Evolutionary conservation across 1,140 invertebrate genomes (phyloP), one percentile per base, ranked within the genome.

Genomic region (Thaumatotibia leucotreta): DNA sequence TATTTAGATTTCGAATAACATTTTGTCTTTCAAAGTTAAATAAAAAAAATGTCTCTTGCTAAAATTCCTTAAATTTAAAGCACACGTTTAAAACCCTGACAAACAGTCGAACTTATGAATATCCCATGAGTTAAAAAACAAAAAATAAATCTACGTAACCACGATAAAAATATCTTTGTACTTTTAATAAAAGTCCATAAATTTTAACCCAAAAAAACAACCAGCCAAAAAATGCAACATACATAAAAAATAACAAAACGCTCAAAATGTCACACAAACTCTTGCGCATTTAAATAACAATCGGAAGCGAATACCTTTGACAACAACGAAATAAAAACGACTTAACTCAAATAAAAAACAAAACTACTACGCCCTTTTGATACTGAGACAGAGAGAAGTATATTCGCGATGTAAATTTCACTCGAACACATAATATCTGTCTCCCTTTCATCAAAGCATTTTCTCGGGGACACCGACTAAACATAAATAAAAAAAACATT

Each of bases 371-470:
- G 39, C 17, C 39, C 17, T 45, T 45, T 20, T 45, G 4, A 6
- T 20, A 20, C 9, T 45, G 9, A 45, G 9, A 5, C 4, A 2
- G 20, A 17, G 35, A 45, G 20, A 14, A 45, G 39, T 45, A 45
- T 45, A 45, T 45, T 45, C 39, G 39, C 64, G 65, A 64, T 68
- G 64, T 72, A 69, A 70, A 70, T 49, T 68, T 65, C 65, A 66
- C 35, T 52, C 62, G 58, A 61, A 71, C 68, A 75, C 69, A 69
- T 73, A 76, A 75, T 75, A 75, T 70, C 64, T 73, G 74, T 75
- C 39, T 45, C 39, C 14, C 65, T 65, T 33, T 61, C 54, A 65
- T 69, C 74, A 69, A 45, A 45, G 39, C 39, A 45, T 45, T 45
- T 45, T 45, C 39, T 65, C 63, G 31, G 58, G 64, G 65, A 45